These are phyloP conservation scores for Myotis yumanensis DNA, from an alignment of 2,113 vertebrate genomes.

Conservation along the genomic window DNA sequence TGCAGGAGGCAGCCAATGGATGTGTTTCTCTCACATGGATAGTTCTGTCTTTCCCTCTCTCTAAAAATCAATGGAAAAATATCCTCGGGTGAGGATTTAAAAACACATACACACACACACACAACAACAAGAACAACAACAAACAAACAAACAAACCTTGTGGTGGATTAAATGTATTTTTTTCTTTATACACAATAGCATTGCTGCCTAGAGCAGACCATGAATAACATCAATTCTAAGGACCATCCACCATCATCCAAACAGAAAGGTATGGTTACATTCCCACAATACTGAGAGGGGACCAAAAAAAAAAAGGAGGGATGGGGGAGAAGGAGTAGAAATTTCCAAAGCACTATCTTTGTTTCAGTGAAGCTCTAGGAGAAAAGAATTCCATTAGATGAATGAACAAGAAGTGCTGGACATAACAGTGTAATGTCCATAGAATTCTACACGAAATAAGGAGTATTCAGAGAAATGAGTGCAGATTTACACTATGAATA, in stretches of 20 bases:
- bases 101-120: too few relatives aligned
- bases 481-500: neutral
- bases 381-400: neutral
- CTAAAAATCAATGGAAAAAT: too few relatives aligned
- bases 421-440: neutral
- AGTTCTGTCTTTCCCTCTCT: too few relatives aligned
- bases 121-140: too few relatives aligned
- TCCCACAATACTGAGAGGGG: neutral
- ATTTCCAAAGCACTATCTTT: neutral
- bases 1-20: too few relatives aligned
- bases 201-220: neutral
- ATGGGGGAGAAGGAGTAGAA: neutral
- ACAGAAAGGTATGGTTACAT: neutral
- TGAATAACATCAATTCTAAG: neutral
- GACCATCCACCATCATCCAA: neutral
- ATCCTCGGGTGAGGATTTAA: too few relatives aligned
- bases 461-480: neutral
- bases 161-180: neutral
- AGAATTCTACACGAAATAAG: neutral
- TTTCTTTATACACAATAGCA: neutral
- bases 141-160: neutral
- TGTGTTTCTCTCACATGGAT: too few relatives aligned
- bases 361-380: neutral
- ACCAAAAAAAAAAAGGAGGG: too few relatives aligned
- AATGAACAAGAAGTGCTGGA: neutral